Base-by-base conservation (phyloP, 1,140 invertebrate species). In the Pseudomyrmex sp. region DNA sequence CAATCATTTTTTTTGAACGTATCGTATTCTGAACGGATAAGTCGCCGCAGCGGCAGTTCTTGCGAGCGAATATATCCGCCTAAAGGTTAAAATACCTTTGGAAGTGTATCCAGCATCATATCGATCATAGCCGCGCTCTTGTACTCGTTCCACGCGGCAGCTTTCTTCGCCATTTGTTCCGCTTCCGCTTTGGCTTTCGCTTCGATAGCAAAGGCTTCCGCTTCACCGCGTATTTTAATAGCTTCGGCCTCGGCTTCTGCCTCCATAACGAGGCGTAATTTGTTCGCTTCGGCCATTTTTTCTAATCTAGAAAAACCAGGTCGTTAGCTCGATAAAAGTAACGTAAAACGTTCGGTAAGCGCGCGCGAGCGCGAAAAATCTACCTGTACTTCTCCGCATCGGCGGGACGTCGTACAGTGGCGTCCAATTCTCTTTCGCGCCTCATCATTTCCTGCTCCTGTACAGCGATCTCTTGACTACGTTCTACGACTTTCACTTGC, bases 121-220 rank as follows among this genome's bases (percentile, higher is more conserved):
- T 99, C 98, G 70, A 99, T 96, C 96, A 99, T 98, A 52, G 99
- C 99, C 65, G 99, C 98, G 85, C 98, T 98, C 86, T 98, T 98
- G 92, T 99, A 99, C 91, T 99, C 98, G 91, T 97, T 98, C 96
- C 97, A 99, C 26, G 99, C 99, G 89, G 99, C 98, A 10, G 98
- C 99, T 93, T 99, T 99, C 94, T 98, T 98, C 0, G 97, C 96
- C 97, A 99, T 99, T 95, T 99, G 98, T 94, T 98, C 98, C 5
- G 98, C 98, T 92, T 99, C 98, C 10, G 99, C 98, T 89, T 97
- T 98, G 0, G 98, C 98, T 93, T 98, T 98, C 1, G 98, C 98
- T 89, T 98, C 96, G 91, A 99, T 98, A 23, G 98, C 98, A 93
- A 96, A 99, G 0, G 99, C 98, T 94, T 99, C 98, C 9, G 99